Evolutionary conservation across 2,797 vertebrate genomes (phyloP).

Genomic region (Parauchenoglanis punctatus): DNA sequence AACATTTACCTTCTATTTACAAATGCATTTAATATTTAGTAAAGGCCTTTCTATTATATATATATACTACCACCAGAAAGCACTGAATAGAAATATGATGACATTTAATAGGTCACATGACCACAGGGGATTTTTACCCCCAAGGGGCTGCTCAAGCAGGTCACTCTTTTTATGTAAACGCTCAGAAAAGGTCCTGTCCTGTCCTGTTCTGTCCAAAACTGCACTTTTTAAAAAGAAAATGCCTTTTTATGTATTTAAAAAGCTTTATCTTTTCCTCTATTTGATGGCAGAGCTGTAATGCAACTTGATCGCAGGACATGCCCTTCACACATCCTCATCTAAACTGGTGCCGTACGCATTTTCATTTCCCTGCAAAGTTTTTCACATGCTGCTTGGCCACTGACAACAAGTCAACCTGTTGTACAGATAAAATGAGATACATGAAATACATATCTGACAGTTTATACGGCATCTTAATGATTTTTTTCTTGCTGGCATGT

Average conservation of each 20-base stretch:
- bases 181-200: background rate
- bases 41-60: background rate
- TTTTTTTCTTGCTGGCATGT: background rate
- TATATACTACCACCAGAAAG: background rate
- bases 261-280: background rate
- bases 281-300: background rate
- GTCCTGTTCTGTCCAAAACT: background rate
- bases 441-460: slow-evolving; percentile 8
- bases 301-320: background rate
- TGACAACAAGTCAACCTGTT: slow-evolving; percentile 5
- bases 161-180: background rate
- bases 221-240: background rate
- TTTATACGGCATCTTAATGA: background rate
- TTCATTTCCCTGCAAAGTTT: background rate
- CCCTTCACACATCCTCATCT: background rate
- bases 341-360: background rate
- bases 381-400: background rate
- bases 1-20: background rate
- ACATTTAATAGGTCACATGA: background rate
- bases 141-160: background rate
- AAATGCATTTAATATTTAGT: background rate
- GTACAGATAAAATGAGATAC: background rate
- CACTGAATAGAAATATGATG: slow-evolving; percentile 17
- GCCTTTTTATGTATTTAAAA: background rate
- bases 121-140: background rate